These are phyloP conservation scores for Nineta flava DNA, from an alignment of 2,888 invertebrate species.

Conservation along the genomic window DNA sequence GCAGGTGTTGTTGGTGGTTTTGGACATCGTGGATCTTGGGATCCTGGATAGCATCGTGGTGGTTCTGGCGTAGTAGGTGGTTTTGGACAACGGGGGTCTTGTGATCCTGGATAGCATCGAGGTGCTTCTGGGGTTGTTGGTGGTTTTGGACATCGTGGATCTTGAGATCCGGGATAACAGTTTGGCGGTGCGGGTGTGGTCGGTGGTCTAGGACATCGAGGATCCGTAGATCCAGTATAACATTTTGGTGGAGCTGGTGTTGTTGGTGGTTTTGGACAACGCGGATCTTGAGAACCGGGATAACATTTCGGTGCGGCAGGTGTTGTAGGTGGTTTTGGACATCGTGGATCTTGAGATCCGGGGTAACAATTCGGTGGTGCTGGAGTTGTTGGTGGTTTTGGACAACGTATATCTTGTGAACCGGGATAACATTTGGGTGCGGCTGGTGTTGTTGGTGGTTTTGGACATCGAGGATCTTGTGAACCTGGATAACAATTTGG, in stretches of 20 bases:
- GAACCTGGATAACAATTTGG: slow-evolving; percentile 15
- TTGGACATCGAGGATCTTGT: slow-evolving; percentile 16
- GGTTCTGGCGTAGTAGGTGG: slow-evolving; percentile 10
- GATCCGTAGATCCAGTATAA: slow-evolving; percentile 17
- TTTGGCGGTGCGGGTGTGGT: slow-evolving; percentile 10
- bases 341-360: slow-evolving; percentile 24
- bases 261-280: slow-evolving; percentile 16
- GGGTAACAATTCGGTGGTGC: slow-evolving; percentile 27
- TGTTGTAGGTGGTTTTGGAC: slow-evolving; percentile 15
- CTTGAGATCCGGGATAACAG: no score
- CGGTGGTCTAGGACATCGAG: slow-evolving; percentile 15
- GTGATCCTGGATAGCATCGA: slow-evolving; percentile 18
- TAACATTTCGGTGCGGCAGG: slow-evolving; percentile 13
- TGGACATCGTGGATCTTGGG: slow-evolving; percentile 18
- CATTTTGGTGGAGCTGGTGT: slow-evolving; percentile 13
- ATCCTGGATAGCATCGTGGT: slow-evolving; percentile 17
- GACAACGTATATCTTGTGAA: slow-evolving; percentile 18
- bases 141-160: no score
- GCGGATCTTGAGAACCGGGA: slow-evolving; percentile 13
- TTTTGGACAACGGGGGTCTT: slow-evolving; percentile 18
- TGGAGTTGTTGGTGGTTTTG: slow-evolving; percentile 15
- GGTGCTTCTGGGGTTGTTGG: slow-evolving; percentile 17
- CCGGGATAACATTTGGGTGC: slow-evolving; percentile 21
- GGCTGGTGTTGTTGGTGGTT: slow-evolving; percentile 15
- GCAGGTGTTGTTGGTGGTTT: slow-evolving; percentile 19